Evolutionary conservation across 2,797 vertebrate species (phyloP).

Genomic region (Danio albolineatus): DNA sequence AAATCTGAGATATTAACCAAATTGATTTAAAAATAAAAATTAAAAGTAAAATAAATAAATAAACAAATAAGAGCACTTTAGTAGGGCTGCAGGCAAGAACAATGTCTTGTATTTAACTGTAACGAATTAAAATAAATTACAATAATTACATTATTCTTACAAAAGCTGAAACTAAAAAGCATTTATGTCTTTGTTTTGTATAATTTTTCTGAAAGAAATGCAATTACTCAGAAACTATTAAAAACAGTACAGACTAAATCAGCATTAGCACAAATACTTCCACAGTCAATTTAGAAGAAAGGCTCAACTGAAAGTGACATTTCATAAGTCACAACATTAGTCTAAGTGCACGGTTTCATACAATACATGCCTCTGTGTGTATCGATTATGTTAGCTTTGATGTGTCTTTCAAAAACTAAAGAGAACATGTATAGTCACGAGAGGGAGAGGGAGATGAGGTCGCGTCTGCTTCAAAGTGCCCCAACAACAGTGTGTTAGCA

Average conservation of each 20-base stretch:
- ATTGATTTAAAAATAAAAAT: too few relatives aligned
- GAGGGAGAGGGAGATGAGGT: conserved; percentile 12
- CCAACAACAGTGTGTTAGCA: conserved; percentile 79
- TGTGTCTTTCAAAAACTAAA: neutral
- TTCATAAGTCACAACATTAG: neutral
- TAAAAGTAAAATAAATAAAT: neutral
- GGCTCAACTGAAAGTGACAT: neutral
- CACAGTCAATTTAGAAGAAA: neutral
- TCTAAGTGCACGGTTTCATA: neutral
- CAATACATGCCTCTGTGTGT: neutral
- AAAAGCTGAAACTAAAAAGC: too few relatives aligned
- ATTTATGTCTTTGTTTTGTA: too few relatives aligned
- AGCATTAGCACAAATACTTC: neutral
- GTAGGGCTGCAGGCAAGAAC: neutral
- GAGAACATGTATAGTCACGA: neutral
- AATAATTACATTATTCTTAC: neutral
- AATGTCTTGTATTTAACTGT: neutral
- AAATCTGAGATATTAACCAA: too few relatives aligned
- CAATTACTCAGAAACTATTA: neutral
- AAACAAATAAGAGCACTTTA: neutral
- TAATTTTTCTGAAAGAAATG: neutral
- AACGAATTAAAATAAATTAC: neutral
- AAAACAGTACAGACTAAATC: neutral
- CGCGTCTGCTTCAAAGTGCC: conserved; percentile 72
- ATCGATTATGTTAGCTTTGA: neutral